Evolutionary conservation across 2,113 vertebrate species (phyloP).

Genomic region (Pteropus alecto): DNA sequence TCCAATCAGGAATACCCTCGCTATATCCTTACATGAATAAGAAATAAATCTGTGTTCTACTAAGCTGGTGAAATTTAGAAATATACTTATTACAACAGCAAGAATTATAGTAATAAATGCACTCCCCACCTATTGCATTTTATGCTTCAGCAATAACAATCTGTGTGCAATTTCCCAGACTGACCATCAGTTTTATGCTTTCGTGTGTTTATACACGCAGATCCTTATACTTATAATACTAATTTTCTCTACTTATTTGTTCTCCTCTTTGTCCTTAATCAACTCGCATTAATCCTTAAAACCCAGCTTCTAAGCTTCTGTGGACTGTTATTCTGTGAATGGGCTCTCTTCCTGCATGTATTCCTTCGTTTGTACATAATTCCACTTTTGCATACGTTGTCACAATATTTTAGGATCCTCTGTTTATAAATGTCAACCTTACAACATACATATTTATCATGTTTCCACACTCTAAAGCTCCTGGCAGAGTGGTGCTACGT

Average conservation of each 20-base stretch:
- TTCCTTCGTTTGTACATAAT: neutral
- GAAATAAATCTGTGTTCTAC: neutral
- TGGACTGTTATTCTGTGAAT: neutral
- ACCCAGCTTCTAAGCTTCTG: neutral
- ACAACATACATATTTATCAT: neutral
- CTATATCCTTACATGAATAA: neutral
- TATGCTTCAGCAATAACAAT: neutral
- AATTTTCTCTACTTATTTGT: neutral
- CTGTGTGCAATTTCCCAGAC: neutral
- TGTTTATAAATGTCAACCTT: neutral
- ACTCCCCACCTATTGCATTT: rapidly evolving
- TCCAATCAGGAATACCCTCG: neutral
- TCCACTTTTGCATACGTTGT: neutral
- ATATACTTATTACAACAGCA: neutral
- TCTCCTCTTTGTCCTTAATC: neutral
- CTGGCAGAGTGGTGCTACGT: neutral
- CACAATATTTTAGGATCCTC: constrained; percentile 7
- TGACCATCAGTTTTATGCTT: neutral
- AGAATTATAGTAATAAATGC: neutral
- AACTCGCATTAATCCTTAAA: neutral
- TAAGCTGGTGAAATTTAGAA: neutral
- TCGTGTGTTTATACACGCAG: neutral
- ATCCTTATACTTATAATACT: neutral
- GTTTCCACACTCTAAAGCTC: neutral
- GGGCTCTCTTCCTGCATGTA: neutral